Conservation (phyloP, 2,797 vertebrate genomes). For the Dendrocincla fuliginosa region DNA sequence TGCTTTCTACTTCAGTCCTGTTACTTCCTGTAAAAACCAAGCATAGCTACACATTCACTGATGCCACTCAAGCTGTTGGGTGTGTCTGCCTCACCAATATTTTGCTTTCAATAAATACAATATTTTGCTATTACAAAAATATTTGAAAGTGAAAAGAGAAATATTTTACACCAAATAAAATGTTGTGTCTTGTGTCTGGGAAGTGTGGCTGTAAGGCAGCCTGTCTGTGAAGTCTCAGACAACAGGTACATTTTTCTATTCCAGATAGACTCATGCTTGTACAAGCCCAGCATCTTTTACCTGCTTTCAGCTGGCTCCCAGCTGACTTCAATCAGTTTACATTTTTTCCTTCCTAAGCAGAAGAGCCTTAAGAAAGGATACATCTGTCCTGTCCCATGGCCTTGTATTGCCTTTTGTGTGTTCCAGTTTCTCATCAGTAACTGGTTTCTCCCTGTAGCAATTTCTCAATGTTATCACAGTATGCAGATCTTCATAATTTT, state of each 20-base stretch:
- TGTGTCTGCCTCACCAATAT: background rate
- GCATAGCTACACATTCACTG: background rate
- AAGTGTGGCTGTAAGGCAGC: background rate
- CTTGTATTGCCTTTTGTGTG: background rate
- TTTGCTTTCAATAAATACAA: background rate
- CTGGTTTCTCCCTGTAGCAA: background rate
- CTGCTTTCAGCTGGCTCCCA: background rate
- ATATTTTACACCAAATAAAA: background rate
- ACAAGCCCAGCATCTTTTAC: background rate
- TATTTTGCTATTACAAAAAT: background rate
- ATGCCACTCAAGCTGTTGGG: background rate
- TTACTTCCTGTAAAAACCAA: background rate
- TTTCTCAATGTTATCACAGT: background rate
- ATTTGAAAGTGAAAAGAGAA: background rate
- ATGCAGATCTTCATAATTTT: background rate
- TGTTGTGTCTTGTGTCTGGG: background rate
- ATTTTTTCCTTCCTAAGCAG: background rate
- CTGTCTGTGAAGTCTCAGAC: background rate
- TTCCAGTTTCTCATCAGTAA: background rate
- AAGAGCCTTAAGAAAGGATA: background rate
- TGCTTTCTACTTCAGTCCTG: background rate
- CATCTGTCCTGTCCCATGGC: accelerated
- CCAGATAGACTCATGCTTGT: background rate
- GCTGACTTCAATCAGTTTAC: background rate
- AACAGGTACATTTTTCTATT: background rate